A percentile compares a stretch with the other conserved stretches of the same genome.
These are phyloP conservation scores for Papilio protenor DNA, from an alignment of 2,888 invertebrate genomes.

Conservation along the genomic window DNA sequence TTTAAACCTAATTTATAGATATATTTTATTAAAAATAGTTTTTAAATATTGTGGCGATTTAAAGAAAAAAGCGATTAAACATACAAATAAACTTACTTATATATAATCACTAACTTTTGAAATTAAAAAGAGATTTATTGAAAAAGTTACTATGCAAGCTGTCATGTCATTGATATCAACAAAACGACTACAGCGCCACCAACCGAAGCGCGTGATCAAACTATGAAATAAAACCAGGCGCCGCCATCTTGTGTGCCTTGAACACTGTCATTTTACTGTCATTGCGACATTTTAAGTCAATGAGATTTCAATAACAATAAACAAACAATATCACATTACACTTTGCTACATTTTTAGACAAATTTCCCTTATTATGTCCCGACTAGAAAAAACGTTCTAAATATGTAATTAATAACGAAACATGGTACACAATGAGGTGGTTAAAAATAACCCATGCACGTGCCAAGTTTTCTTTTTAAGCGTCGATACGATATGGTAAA, in stretches of 20 bases:
- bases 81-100: too few relatives aligned
- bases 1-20: too few relatives aligned
- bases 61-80: too few relatives aligned
- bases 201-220: conserved; percentile 70
- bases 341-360: conserved; percentile 30
- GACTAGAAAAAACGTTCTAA: neutral
- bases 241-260: conserved; percentile 72
- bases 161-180: conserved; percentile 49
- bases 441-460: conserved; percentile 79
- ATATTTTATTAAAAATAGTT: too few relatives aligned
- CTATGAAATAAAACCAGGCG: conserved; percentile 49
- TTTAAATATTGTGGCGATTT: too few relatives aligned
- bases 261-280: conserved; percentile 79
- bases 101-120: too few relatives aligned
- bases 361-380: conserved; percentile 1
- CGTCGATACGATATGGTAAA: neutral
- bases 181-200: conserved; percentile 67
- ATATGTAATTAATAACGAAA: conserved; percentile 22
- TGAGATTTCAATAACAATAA: conserved; percentile 73
- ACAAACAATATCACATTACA: conserved; percentile 57
- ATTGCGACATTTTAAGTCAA: conserved; percentile 77
- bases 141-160: neutral
- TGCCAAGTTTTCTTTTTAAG: conserved; percentile 59
- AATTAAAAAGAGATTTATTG: too few relatives aligned
- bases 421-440: conserved; percentile 46